A percentile compares a stretch with the other conserved stretches of the same genome.
phyloP scores from a whole-genome alignment of 2,888 invertebrate species.

The Tolmerus cingulatus region DNA sequence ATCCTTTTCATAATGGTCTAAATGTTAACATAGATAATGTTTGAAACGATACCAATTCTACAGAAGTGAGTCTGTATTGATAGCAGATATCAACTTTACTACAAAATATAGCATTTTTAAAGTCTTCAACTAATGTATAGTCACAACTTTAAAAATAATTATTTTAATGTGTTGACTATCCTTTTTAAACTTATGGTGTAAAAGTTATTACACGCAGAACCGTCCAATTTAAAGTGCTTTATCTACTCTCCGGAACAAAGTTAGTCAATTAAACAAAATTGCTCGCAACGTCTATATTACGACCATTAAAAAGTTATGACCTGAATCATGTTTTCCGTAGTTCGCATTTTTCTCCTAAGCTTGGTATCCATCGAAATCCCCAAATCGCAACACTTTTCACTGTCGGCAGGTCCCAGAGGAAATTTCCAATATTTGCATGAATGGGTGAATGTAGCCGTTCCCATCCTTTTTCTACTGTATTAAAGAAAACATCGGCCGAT shows the following conservation, averaged over 20 bases:
- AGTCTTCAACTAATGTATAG: too few species aligned
- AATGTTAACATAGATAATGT: too few species aligned
- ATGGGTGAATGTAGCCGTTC: not conserved
- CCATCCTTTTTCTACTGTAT: not conserved
- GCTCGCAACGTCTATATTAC: not conserved
- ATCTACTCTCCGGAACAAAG: not conserved
- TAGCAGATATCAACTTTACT: too few species aligned
- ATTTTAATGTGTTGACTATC: too few species aligned
- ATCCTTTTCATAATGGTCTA: too few species aligned
- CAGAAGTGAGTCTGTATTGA: too few species aligned
- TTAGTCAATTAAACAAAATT: not conserved
- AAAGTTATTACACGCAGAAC: not conserved
- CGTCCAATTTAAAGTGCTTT: not conserved
- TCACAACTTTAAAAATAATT: too few species aligned
- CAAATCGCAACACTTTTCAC: not conserved
- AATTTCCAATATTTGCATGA: not conserved
- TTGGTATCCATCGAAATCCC: not conserved
- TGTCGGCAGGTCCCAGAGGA: not conserved
- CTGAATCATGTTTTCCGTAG: not conserved
- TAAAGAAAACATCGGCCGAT: not conserved
- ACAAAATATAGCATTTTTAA: too few species aligned
- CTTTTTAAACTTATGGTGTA: not conserved
- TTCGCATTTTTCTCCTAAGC: not conserved
- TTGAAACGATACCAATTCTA: too few species aligned
- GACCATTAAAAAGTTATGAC: not conserved